Evolutionary conservation across 2,113 vertebrate species (phyloP).

Genomic region (Elaphurus davidianus): DNA sequence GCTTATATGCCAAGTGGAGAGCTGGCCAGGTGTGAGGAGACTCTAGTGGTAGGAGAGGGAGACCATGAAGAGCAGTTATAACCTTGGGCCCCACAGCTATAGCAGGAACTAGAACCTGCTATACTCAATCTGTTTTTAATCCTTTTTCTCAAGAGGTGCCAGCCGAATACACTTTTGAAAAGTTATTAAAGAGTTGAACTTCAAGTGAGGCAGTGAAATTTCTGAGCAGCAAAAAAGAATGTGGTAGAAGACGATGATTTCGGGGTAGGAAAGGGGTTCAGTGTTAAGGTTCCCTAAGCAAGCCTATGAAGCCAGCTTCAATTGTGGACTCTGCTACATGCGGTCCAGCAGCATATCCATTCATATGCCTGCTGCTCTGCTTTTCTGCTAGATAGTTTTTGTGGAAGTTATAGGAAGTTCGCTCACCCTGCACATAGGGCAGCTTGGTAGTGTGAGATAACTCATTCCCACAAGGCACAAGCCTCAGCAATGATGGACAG

Average conservation of each 20-base stretch:
- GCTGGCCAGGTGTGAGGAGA: background rate
- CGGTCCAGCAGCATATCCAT: accelerated
- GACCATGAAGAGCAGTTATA: background rate
- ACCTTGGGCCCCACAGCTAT: background rate
- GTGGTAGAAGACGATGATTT: accelerated
- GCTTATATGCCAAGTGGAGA: background rate
- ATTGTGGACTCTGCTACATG: background rate
- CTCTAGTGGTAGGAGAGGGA: background rate
- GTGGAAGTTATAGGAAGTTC: background rate
- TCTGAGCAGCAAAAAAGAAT: background rate
- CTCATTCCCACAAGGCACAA: background rate
- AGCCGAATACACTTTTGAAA: background rate
- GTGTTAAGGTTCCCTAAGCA: background rate
- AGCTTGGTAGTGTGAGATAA: background rate
- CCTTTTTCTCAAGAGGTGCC: background rate
- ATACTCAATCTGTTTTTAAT: background rate
- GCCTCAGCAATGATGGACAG: background rate
- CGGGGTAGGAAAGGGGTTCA: accelerated
- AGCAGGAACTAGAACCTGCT: background rate
- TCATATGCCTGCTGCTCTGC: background rate
- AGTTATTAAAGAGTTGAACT: background rate
- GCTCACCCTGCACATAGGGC: accelerated
- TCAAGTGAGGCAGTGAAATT: background rate
- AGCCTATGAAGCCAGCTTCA: background rate
- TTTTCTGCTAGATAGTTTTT: background rate